Conservation (phyloP, 2,113 vertebrate species). For the Circaetus cinerascens region DNA sequence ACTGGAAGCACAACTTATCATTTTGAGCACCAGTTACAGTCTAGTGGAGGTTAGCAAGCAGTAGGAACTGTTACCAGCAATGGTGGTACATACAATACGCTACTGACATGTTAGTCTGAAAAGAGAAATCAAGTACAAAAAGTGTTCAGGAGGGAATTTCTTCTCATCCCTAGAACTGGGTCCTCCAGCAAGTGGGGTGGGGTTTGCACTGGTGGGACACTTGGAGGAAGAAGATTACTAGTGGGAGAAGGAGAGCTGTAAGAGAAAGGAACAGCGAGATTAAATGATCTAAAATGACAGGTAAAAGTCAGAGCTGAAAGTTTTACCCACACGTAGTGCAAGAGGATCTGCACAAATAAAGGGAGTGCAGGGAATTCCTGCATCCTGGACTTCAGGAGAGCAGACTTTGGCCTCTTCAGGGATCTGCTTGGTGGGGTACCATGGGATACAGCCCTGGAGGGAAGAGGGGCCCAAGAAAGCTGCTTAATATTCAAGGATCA, state of each 20-base stretch:
- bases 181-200: neutral
- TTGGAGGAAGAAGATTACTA: neutral
- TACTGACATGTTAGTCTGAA: neutral
- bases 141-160: neutral
- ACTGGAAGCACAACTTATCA: neutral
- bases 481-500: no score
- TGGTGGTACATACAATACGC: rapidly evolving
- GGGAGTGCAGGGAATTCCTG: neutral
- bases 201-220: neutral
- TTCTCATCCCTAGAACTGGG: neutral
- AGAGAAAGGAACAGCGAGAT: neutral
- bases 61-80: neutral
- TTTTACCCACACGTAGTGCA: neutral
- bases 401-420: no score
- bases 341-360: neutral
- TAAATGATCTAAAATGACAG: neutral
- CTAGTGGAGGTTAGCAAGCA: neutral
- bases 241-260: neutral
- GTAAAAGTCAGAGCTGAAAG: neutral
- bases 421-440: no score
- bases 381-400: no score
- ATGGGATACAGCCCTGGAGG: no score
- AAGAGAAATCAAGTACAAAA: neutral
- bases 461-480: no score
- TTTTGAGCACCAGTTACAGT: neutral